These are phyloP conservation scores for Chouioia cunea DNA, from an alignment of 2,888 invertebrate genomes.

Conservation along the genomic window DNA sequence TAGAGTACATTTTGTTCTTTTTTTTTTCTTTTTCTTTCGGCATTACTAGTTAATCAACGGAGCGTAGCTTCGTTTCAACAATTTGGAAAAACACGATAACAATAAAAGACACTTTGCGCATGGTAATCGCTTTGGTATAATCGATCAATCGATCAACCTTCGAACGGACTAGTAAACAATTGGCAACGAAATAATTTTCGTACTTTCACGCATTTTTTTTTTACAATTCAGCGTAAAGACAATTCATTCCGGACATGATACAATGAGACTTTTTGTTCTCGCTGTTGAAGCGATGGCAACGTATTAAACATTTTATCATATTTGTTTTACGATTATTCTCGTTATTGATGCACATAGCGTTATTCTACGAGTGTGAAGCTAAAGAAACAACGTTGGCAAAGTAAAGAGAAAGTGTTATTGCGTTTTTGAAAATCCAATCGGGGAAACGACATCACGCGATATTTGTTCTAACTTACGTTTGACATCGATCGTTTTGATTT, in stretches of 20 bases:
- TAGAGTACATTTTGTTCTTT: too few species aligned
- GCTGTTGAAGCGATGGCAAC: slow-evolving; percentile 4
- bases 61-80: background rate
- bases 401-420: too few species aligned
- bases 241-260: slow-evolving; percentile 4
- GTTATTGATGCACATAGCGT: too few species aligned
- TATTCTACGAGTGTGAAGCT: too few species aligned
- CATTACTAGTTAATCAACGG: too few species aligned
- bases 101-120: slow-evolving; percentile 9
- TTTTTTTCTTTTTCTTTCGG: too few species aligned
- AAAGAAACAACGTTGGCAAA: too few species aligned
- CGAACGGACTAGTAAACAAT: slow-evolving; percentile 25
- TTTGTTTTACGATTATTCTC: too few species aligned
- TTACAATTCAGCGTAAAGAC: slow-evolving; percentile 24
- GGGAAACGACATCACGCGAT: too few species aligned
- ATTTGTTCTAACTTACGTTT: too few species aligned
- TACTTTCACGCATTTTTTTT: slow-evolving; percentile 2
- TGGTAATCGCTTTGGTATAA: slow-evolving; percentile 16
- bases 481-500: too few species aligned
- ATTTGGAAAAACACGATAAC: background rate
- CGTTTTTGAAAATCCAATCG: too few species aligned
- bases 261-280: background rate
- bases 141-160: slow-evolving; percentile 14
- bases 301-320: background rate
- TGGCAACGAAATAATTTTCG: slow-evolving; percentile 14